Evolutionary conservation across 2,113 vertebrate genomes (phyloP).

Genomic region (Patagioenas fasciata): DNA sequence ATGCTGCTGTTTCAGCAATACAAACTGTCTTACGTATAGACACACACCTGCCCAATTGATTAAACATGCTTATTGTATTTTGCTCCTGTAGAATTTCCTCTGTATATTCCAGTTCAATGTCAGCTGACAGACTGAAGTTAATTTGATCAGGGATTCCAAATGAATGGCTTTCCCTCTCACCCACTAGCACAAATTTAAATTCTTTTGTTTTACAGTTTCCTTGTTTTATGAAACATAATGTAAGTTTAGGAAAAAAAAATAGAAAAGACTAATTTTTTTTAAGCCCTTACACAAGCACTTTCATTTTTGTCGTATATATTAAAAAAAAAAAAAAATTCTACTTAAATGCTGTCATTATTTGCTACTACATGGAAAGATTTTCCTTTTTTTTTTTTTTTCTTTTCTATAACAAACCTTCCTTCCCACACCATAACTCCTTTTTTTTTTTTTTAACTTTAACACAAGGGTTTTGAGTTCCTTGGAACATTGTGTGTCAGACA

Average conservation of each 20-base stretch:
- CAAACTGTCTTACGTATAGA: slow-evolving; percentile 74
- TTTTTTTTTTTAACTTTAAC: slow-evolving; percentile 42
- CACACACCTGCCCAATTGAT: slow-evolving; percentile 73
- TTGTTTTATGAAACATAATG: slow-evolving; percentile 51
- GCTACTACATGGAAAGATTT: slow-evolving; percentile 38
- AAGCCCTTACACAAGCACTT: slow-evolving; percentile 59
- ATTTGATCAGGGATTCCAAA: slow-evolving; percentile 44
- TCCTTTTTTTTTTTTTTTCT: neutral
- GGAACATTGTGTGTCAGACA: slow-evolving; percentile 81
- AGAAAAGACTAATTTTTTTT: slow-evolving; percentile 14
- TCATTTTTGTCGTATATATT: neutral
- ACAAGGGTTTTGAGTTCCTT: slow-evolving; percentile 68
- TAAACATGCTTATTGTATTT: slow-evolving; percentile 66
- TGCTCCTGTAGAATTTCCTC: slow-evolving; percentile 63
- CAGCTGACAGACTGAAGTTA: slow-evolving; percentile 14
- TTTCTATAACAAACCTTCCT: neutral
- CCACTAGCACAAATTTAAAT: neutral
- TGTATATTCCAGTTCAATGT: slow-evolving; percentile 31
- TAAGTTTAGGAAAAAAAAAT: neutral
- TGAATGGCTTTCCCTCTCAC: neutral
- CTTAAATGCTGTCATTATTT: slow-evolving; percentile 7
- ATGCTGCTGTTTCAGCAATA: slow-evolving; percentile 74
- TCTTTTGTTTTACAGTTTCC: slow-evolving; percentile 32
- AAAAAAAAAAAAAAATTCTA: neutral
- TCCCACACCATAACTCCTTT: neutral